Evolutionary conservation across 2,113 vertebrate genomes (phyloP).

Genomic region (Puma concolor): DNA sequence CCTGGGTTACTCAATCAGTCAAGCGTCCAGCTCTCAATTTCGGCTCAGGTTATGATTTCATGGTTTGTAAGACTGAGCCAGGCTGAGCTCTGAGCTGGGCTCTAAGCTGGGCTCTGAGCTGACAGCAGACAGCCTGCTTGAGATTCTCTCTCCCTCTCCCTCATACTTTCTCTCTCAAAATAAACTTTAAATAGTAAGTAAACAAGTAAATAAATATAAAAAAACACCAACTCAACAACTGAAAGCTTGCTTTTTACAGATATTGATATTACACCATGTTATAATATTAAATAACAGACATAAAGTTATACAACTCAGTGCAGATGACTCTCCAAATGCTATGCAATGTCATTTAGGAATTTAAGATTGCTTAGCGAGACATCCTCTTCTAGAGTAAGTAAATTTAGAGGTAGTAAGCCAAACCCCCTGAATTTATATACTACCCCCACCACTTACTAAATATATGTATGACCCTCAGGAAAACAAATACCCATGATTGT

Average conservation of each 20-base stretch:
- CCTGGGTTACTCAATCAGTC: no score
- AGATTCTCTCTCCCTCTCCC: no score
- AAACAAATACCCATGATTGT: neutral
- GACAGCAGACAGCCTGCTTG: no score
- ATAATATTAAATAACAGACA: neutral
- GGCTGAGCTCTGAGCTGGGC: no score
- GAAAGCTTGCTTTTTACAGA: slow-evolving; percentile 22
- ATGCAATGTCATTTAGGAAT: neutral
- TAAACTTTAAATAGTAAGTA: no score
- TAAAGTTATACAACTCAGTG: neutral
- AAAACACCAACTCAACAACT: neutral
- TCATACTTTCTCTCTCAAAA: no score
- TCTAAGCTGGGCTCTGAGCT: no score
- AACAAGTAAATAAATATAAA: no score
- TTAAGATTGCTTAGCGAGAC: neutral
- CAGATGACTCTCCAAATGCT: neutral
- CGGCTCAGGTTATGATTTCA: no score
- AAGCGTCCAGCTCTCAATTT: no score
- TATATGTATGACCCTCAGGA: neutral
- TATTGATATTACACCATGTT: neutral
- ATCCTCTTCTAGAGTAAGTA: neutral
- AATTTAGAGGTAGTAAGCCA: neutral
- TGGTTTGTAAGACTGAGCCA: no score
- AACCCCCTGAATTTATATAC: neutral
- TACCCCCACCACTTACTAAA: neutral